Percentiles rank a stretch among this genome's conserved stretches.
These are phyloP conservation scores for Sus scrofa DNA, from an alignment of 2,113 vertebrate genomes.

Conservation along the genomic window DNA sequence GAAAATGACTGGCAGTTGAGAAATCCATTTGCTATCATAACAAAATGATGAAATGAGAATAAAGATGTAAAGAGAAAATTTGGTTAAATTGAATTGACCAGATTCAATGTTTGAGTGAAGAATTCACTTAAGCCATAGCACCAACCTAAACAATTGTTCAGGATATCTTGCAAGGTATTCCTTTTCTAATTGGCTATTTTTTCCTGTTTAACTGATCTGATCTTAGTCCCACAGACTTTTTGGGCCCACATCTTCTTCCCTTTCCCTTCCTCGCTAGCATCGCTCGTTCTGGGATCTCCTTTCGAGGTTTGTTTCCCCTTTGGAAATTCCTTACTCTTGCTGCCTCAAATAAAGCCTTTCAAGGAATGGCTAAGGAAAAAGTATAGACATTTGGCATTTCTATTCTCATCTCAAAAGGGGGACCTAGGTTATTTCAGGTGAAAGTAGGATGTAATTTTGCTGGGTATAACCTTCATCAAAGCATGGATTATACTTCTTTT, in stretches of 20 bases:
- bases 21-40: neutral
- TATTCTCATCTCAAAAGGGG: conserved; percentile 5
- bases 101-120: neutral
- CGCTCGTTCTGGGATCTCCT: neutral
- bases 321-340: neutral
- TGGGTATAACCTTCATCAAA: neutral
- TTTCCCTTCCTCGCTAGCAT: neutral
- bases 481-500: neutral
- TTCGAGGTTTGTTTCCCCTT: neutral
- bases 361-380: neutral
- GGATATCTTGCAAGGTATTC: neutral
- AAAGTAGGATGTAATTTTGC: neutral
- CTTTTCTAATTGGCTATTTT: neutral
- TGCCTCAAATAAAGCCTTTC: conserved; percentile 1
- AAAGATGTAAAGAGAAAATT: neutral
- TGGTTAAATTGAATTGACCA: neutral
- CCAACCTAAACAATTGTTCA: neutral
- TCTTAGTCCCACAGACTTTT: neutral
- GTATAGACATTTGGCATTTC: neutral
- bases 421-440: neutral
- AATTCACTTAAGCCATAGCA: neutral
- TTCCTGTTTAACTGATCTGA: neutral
- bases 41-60: neutral
- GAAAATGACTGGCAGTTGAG: neutral
- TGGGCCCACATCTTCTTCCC: neutral